A percentile compares a stretch with the other conserved stretches of the same genome.
Evolutionary conservation across 35 echinoderm and acorn worm species (phyloP).

Genomic region (Diadema setosum): DNA sequence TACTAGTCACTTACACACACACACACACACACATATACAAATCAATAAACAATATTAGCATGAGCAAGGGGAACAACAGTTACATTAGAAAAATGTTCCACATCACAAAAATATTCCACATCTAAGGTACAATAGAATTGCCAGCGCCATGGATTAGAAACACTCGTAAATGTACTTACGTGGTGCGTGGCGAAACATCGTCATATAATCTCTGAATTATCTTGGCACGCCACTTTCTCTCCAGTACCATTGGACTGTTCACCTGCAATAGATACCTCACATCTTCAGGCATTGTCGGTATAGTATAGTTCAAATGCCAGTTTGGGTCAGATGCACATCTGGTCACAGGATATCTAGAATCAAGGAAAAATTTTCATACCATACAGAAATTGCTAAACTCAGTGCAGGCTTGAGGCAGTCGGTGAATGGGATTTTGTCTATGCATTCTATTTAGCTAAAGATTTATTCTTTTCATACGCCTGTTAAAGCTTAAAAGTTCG

Average conservation of each 20-base stretch:
- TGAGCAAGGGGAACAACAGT: too few relatives aligned
- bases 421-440: neutral
- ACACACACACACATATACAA: too few relatives aligned
- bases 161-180: neutral
- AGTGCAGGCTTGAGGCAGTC: neutral
- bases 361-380: too few relatives aligned
- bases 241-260: neutral
- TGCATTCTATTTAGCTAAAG: neutral
- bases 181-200: neutral
- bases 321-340: neutral
- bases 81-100: neutral
- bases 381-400: too few relatives aligned
- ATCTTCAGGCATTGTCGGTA: neutral
- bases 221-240: neutral
- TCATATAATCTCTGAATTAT: neutral
- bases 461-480: neutral
- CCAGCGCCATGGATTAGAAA: neutral
- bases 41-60: neutral
- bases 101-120: neutral
- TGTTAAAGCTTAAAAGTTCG: too few relatives aligned
- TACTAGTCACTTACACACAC: neutral
- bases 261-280: neutral
- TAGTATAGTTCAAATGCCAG: neutral
- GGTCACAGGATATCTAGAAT: neutral
- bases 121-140: too few relatives aligned